phyloP scores from a whole-genome alignment of 2,797 vertebrate genomes.

The Lagocephalus sceleratus region DNA sequence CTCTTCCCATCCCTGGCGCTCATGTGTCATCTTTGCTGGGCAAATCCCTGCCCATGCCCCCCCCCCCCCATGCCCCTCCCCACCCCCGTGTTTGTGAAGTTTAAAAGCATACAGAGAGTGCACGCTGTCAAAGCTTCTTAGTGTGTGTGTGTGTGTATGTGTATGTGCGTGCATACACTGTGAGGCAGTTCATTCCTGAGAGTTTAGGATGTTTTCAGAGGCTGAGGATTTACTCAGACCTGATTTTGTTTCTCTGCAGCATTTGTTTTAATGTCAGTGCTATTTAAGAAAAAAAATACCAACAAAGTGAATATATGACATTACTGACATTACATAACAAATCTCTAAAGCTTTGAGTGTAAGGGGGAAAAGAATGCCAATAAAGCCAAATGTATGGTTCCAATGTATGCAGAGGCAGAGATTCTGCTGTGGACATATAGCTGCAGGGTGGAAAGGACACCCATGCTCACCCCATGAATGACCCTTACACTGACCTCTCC shows the following conservation, averaged over 20 bases:
- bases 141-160: conserved; percentile 26
- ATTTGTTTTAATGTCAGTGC: conserved; percentile 29
- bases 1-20: conserved; percentile 54
- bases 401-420: no score
- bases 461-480: no score
- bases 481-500: no score
- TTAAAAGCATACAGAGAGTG: conserved; percentile 60
- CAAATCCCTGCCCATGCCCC: conserved; percentile 52
- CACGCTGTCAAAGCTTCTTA: conserved; percentile 69
- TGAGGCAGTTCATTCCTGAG: conserved; percentile 53
- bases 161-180: conserved; percentile 39
- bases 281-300: not conserved
- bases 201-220: conserved; percentile 46
- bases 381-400: no score
- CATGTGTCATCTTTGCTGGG: conserved; percentile 63
- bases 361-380: not conserved
- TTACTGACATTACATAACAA: not conserved
- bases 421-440: no score
- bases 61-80: conserved; percentile 12
- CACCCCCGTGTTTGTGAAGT: conserved; percentile 52
- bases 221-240: conserved; percentile 56
- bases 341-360: not conserved
- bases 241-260: conserved; percentile 15
- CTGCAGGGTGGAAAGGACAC: no score
- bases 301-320: not conserved